Percentiles rank a stretch among this genome's conserved stretches.
phyloP scores from a whole-genome alignment of 2,797 vertebrate genomes.

The Leptoclinus maculatus region DNA sequence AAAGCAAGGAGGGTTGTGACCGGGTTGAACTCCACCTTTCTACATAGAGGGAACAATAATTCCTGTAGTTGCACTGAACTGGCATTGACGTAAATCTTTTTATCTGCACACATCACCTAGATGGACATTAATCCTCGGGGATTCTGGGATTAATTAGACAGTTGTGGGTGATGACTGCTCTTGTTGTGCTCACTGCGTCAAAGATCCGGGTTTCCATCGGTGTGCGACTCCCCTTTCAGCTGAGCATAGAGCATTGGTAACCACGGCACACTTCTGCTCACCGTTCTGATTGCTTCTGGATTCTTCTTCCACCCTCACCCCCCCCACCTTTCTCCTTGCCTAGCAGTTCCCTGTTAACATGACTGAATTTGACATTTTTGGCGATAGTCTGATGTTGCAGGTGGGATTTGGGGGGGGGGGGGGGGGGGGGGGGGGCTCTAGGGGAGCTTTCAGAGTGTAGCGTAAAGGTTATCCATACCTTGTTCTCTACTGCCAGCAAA shows the following conservation, averaged over 20 bases:
- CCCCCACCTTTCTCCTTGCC: not conserved
- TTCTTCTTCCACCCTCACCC: not conserved
- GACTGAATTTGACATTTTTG: conserved; percentile 33
- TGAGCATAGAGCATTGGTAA: conserved; percentile 22
- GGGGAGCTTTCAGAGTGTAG: conserved; percentile 10
- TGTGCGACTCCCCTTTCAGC: conserved; percentile 17
- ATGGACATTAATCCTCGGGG: not conserved
- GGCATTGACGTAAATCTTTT: not conserved
- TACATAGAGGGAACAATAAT: not conserved
- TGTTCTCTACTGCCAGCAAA: conserved; percentile 12
- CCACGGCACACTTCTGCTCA: conserved; percentile 34
- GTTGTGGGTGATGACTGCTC: not conserved
- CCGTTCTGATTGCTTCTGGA: conserved; percentile 16
- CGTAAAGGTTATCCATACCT: conserved; percentile 36
- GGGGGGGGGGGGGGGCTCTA: not conserved
- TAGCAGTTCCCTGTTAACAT: conserved; percentile 10
- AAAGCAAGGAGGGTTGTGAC: conserved; percentile 40
- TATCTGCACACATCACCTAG: not conserved
- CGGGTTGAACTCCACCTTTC: not conserved
- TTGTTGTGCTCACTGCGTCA: conserved; percentile 36
- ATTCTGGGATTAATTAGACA: not conserved
- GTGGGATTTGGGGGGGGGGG: conserved; percentile 8
- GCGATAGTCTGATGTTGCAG: conserved; percentile 17
- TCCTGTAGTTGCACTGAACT: not conserved
- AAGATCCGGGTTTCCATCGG: conserved; percentile 18